Base-by-base conservation (phyloP, 2,113 vertebrate genomes). In the Nymphicus hollandicus region DNA sequence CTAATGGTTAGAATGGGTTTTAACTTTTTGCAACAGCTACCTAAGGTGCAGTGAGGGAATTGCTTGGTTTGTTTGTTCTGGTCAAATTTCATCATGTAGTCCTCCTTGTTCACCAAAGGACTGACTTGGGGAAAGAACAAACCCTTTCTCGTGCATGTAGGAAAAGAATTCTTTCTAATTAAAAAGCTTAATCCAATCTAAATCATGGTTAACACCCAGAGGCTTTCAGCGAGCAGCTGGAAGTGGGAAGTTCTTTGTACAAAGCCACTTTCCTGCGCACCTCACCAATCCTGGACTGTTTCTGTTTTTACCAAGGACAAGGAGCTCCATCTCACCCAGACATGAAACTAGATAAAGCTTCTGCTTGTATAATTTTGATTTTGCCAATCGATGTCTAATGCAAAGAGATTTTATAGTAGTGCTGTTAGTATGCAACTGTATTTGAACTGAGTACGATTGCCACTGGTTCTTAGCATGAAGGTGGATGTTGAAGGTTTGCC, bases 181-280 rank as follows among this genome's bases (percentile, higher is more conserved):
- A 96, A 96, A 96, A 94, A 94, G 56, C 88, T 96, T 98, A 95
- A 98, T 88, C 92, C 93, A 83, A 1, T 72, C 88, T 68, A 89
- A 88, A 95, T 91, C 52, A 55, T 85, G 89, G 96, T 97, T 95
- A 97, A 95, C 88, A 86, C 80, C 86, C 91, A 86, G 84, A 94
- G 85, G 91, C 95, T 95, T 84, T 96, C 44, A 77, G 23, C 86
- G 53, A 94, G 89, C 91, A 96, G 76, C 96, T 96, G 89, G 82
- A 81, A 94, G 87, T 33, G 91, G 82, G 74, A 91, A 81, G 73
- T 66, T 92, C 66, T 95, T 84, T 96, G 73, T 95, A 81, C 73
- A 93, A 86, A 96, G 56, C 74, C 44, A 52, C 95, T 83, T 94
- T 56, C 84, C 74, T 65, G 88, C 91, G 92, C 43, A 50, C 50